These are phyloP conservation scores for Himalopsyche japonica DNA, from an alignment of 2,888 invertebrate genomes.

Conservation along the genomic window DNA sequence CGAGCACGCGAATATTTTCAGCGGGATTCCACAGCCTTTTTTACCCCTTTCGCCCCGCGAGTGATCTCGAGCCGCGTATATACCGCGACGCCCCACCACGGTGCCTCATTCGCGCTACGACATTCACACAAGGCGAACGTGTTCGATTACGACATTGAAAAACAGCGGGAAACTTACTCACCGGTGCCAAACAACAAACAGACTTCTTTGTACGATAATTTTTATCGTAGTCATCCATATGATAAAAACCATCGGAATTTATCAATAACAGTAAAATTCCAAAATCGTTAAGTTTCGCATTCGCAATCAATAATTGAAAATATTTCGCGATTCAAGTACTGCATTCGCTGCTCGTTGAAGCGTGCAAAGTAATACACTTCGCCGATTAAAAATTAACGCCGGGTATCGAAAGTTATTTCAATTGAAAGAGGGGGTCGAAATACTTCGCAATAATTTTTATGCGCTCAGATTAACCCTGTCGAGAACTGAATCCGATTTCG, in stretches of 20 bases:
- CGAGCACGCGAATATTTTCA: not conserved
- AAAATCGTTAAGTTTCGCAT: no score
- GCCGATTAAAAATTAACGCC: not conserved
- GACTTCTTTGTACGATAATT: no score
- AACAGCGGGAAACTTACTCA: slow-evolving; percentile 1
- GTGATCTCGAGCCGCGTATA: slow-evolving; percentile 15
- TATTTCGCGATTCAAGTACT: not conserved
- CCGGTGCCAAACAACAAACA: not conserved
- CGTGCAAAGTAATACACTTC: not conserved
- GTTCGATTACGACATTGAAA: not conserved
- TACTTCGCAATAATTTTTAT: not conserved
- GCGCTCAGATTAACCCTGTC: not conserved
- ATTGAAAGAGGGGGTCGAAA: not conserved
- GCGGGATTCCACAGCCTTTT: not conserved
- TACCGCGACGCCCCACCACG: slow-evolving; percentile 26
- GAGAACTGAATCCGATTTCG: not conserved
- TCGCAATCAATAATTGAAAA: not conserved
- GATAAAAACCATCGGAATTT: no score
- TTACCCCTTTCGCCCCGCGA: not conserved
- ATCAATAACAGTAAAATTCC: no score
- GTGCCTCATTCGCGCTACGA: slow-evolving; percentile 23
- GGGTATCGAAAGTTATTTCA: not conserved
- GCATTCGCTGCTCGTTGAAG: not conserved
- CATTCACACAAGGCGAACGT: slow-evolving; percentile 14
- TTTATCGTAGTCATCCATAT: no score